Evolutionary conservation across 37 sponge, comb jelly and placozoan species (phyloP).

Genomic region (Spongilla lacustris): DNA sequence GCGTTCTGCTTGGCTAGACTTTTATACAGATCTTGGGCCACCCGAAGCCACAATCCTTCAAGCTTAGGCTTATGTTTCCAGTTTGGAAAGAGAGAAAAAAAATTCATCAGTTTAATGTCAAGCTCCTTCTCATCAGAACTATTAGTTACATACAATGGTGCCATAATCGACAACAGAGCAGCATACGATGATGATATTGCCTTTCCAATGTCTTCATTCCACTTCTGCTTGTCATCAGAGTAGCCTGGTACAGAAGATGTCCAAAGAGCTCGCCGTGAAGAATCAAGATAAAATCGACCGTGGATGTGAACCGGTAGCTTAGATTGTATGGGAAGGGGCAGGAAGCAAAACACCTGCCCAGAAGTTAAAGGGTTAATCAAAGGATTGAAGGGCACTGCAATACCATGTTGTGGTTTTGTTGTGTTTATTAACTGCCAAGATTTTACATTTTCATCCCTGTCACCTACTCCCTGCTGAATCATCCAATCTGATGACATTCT

Average conservation of each 20-base stretch:
- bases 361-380: too few relatives aligned
- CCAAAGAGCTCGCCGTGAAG: conserved; percentile 38
- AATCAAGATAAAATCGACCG: conserved; percentile 57
- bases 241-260: not conserved
- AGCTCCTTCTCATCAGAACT: not conserved
- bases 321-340: conserved; percentile 53
- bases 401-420: conserved; percentile 61
- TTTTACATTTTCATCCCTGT: conserved; percentile 19
- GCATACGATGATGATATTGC: conserved; percentile 64
- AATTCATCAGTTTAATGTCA: conserved; percentile 33
- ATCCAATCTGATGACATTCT: conserved; percentile 44
- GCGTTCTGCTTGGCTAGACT: not conserved
- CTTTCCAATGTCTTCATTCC: conserved; percentile 55
- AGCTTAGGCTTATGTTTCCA: not conserved
- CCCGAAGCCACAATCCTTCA: not conserved
- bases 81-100: too few relatives aligned
- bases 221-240: conserved; percentile 26
- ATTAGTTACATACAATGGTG: not conserved
- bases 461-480: conserved; percentile 68
- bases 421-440: conserved; percentile 9
- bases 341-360: conserved; percentile 50
- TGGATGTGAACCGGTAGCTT: conserved; percentile 63
- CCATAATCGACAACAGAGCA: conserved; percentile 14
- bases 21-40: conserved; percentile 8
- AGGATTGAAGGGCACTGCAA: conserved; percentile 46